These are phyloP conservation scores for Drosophila funebris DNA, from an alignment of 1,140 invertebrate species.

Conservation along the genomic window DNA sequence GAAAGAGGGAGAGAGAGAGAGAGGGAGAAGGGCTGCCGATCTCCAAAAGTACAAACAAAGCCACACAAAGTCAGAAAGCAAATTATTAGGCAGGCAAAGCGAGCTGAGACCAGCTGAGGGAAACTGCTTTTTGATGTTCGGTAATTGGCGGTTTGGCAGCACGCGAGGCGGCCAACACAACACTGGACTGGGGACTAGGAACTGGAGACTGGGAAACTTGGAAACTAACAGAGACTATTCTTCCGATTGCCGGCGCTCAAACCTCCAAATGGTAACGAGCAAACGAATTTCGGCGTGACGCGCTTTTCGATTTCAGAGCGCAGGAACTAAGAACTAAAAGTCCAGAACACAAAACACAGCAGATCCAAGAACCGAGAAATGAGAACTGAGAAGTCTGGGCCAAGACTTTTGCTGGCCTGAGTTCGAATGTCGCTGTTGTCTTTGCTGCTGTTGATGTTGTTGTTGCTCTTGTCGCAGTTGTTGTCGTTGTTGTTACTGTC, in stretches of 20 bases:
- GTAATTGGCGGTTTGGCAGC: constrained; percentile 81
- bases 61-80: constrained; percentile 73
- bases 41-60: constrained; percentile 68
- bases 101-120: constrained; percentile 46
- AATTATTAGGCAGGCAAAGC: constrained; percentile 72
- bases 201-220: neutral
- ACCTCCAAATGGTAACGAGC: constrained; percentile 70
- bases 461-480: constrained; percentile 14
- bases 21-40: constrained; percentile 24
- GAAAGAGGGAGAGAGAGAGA: neutral
- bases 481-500: constrained; percentile 53
- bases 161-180: constrained; percentile 63
- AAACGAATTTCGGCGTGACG: constrained; percentile 71
- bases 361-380: neutral
- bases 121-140: constrained; percentile 81
- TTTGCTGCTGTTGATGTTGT: constrained; percentile 45
- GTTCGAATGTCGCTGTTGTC: constrained; percentile 63
- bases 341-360: too few species aligned
- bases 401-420: constrained; percentile 13
- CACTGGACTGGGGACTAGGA: constrained; percentile 19
- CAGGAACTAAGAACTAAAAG: neutral
- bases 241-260: constrained; percentile 67
- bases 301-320: constrained; percentile 57
- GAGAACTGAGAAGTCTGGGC: neutral
- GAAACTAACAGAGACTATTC: constrained; percentile 34